Evolutionary conservation across 2,888 invertebrate species (phyloP), one percentile per base, ranked within the genome.

Genomic region (Cylindroiulus punctatus): DNA sequence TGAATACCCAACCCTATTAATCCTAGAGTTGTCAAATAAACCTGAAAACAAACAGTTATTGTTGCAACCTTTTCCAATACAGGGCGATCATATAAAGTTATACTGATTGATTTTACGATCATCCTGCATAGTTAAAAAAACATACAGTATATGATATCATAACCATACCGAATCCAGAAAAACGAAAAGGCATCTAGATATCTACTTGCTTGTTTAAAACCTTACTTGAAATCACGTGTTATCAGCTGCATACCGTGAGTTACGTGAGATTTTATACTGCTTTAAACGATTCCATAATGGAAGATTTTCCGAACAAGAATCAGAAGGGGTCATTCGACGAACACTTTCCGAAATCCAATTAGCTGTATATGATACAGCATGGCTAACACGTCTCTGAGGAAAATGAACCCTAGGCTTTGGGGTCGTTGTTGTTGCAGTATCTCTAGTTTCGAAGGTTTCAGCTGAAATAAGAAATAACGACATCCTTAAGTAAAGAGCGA

Each of bases 271-370:
- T 82, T 42, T 82, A 82, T 82, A 82, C 22, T 82, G 82, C 26
- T 82, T 82, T 30, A 84, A 10, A 0, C 84, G 84, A 84, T 44
- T 47, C 84, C 84, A 84, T 47, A 84, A 14, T 47, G 84, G 84
- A 19, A 84, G 44, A 47, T 44, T 84, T 47, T 84, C 84, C 19
- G 84, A 42, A 30, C 52, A 84, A 14, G 84, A 84, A 42, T 84
- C 84, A 32, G 84, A 84, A 84, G 84, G 84, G 40, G 42, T 84
- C 3, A 84, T 84, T 42, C 84, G 84, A n/a, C 84, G 84, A 84
- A 84, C 32, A 44, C 22, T 84, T 26, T 84, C n/a, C 40, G 84
- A 84, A 5, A 84, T 47, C 84, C 84, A 84, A 47, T 47, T 47
- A 44, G 84, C 84, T 19, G 84, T 44, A 47, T 47, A 47, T 47